A percentile compares a stretch with the other conserved stretches of the same genome.
phyloP scores from a whole-genome alignment of 1,140 invertebrate genomes.

The Coptotermes formosanus region DNA sequence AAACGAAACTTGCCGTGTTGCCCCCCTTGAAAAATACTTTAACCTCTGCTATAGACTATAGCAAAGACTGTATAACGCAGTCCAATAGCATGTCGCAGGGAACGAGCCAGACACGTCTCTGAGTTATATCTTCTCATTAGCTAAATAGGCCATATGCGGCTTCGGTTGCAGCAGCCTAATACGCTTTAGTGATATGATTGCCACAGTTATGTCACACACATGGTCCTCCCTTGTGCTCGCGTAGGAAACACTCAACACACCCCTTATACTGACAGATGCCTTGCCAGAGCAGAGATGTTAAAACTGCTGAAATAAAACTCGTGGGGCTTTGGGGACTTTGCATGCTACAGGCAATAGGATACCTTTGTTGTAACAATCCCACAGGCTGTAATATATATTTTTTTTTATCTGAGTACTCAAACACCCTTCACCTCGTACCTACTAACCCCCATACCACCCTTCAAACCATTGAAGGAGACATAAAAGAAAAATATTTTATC shows the following conservation, averaged over 20 bases:
- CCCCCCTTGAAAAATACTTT: too few species aligned
- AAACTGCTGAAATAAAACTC: background rate
- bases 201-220: background rate
- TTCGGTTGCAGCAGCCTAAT: background rate
- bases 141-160: background rate
- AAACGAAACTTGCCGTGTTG: too few species aligned
- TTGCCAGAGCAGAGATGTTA: background rate
- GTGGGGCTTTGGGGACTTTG: background rate
- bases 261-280: background rate
- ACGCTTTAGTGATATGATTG: background rate
- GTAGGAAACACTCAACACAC: background rate
- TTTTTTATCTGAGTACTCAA: background rate
- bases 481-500: constrained; percentile 18
- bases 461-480: constrained; percentile 14
- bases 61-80: too few species aligned
- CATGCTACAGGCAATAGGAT: background rate
- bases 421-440: background rate
- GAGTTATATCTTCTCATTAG: background rate
- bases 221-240: background rate
- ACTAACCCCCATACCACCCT: background rate
- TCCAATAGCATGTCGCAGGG: background rate
- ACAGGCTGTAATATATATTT: background rate
- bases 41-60: too few species aligned
- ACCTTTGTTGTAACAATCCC: background rate
- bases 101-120: background rate